A percentile compares a stretch with the other conserved stretches of the same genome.
Evolutionary conservation across 2,888 invertebrate genomes (phyloP).

Genomic region (Allophyes oxyacanthae): DNA sequence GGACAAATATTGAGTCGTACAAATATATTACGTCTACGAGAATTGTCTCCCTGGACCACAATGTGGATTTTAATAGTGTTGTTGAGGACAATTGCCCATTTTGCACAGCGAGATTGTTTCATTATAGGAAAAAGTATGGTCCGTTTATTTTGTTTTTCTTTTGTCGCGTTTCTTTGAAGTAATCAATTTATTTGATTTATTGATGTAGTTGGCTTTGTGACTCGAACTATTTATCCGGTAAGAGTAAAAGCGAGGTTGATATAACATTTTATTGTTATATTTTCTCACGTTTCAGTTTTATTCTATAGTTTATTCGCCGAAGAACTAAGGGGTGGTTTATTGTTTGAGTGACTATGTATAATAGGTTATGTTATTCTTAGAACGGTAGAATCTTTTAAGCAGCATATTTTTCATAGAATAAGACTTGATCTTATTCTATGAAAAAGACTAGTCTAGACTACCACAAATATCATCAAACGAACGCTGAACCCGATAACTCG

Average conservation of each 20-base stretch:
- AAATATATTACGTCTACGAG: too few relatives aligned
- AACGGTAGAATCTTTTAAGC: too few relatives aligned
- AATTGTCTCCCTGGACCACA: neutral
- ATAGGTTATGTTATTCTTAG: too few relatives aligned
- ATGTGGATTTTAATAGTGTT: neutral
- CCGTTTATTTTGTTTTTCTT: slow-evolving; percentile 9
- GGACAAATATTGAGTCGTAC: too few relatives aligned
- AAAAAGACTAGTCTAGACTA: too few relatives aligned
- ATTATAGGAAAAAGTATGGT: slow-evolving; percentile 13
- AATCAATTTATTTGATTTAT: slow-evolving; percentile 6
- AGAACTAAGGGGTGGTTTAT: neutral
- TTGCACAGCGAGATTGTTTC: slow-evolving; percentile 31
- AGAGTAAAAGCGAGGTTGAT: neutral
- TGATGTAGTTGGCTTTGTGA: neutral
- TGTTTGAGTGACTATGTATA: neutral
- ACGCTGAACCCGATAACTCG: too few relatives aligned
- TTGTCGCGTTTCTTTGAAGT: slow-evolving; percentile 1
- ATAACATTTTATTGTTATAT: neutral
- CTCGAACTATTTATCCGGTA: neutral
- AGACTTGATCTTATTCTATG: too few relatives aligned
- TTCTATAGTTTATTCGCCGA: neutral
- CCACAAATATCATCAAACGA: too few relatives aligned
- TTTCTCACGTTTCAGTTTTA: neutral
- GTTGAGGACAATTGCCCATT: slow-evolving; percentile 14
- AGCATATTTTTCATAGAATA: too few relatives aligned